phyloP scores from a whole-genome alignment of 1,140 invertebrate species.

The Conopomorpha cramerella region DNA sequence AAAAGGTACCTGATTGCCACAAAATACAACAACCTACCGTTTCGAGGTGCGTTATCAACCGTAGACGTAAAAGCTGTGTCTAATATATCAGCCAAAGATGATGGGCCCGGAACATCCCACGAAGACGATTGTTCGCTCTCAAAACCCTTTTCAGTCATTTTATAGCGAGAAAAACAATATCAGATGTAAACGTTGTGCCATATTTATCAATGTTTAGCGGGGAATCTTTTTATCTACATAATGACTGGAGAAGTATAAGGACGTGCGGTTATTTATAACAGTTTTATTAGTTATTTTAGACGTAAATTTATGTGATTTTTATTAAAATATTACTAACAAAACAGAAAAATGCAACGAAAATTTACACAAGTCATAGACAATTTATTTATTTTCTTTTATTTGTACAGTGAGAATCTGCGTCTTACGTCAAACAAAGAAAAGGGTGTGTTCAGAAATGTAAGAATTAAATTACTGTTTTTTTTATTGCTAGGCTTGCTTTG shows the following conservation, averaged over 20 bases:
- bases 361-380: no score
- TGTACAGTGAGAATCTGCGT: no score
- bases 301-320: neutral
- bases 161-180: constrained; percentile 4
- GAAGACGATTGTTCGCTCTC: constrained; percentile 35
- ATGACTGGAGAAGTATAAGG: no score
- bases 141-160: constrained; percentile 45
- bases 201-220: no score
- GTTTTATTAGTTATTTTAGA: neutral
- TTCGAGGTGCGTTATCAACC: constrained; percentile 32
- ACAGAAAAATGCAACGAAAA: neutral
- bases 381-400: no score
- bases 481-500: no score
- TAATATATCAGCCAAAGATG: constrained; percentile 48
- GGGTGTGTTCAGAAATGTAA: no score
- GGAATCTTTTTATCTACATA: no score
- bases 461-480: no score
- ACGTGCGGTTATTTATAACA: no score
- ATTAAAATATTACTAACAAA: neutral
- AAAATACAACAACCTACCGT: constrained; percentile 25
- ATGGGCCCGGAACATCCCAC: constrained; percentile 49
- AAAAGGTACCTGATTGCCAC: neutral
- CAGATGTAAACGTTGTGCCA: no score
- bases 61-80: constrained; percentile 49
- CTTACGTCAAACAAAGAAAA: no score